Evolutionary conservation across 2,888 invertebrate species (phyloP), one percentile per base, ranked within the genome.

Genomic region (Dorcus parallelipipedus): DNA sequence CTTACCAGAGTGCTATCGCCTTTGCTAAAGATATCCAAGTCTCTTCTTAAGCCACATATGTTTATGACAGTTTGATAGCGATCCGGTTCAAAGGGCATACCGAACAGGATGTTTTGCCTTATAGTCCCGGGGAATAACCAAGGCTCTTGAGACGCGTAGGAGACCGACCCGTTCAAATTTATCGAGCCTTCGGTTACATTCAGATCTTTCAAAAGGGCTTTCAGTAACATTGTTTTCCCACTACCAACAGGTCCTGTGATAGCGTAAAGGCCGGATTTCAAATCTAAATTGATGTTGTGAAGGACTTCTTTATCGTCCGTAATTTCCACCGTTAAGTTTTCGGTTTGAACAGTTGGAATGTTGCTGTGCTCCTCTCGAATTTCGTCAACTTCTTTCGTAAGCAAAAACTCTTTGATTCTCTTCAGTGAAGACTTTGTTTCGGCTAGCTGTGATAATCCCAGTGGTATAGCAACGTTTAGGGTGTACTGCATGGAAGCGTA

Each of bases 381-480:
- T 14, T 52, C 55, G 23, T n/a, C 49, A 6, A 20, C 53, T 45
- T 61, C 61, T 23, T 53, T 38, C 9, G 49, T 49, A 23, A 59
- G 10, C 4, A 61, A 38, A 14, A 59, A 56, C 9, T 49, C 50
- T 38, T 57, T 59, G 26, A 93, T 79, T 58, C 93, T 82, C 60
- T 82, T 83, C 55, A 91, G 83, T 3, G 91, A 88, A 49, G 94
- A 89, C 26, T 84, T 78, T 0, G 88, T 85, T 79, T 95, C 93
- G 0, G 92, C 90, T 47, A 88, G 82, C 79, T 89, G 87, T 1
- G 90, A 87, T 65, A 94, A 86, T 49, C 88, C 90, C 79, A 89
- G 88, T 0, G 96, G 95, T 68, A 96, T 91, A 78, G 91, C 91
- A 8, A 94, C 88, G 0, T 92, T 93, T 87, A 95, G 90, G 8